Evolutionary conservation across 2,113 vertebrate genomes (phyloP), one percentile per base, ranked within the genome.

Genomic region (Hemiscyllium ocellatum): DNA sequence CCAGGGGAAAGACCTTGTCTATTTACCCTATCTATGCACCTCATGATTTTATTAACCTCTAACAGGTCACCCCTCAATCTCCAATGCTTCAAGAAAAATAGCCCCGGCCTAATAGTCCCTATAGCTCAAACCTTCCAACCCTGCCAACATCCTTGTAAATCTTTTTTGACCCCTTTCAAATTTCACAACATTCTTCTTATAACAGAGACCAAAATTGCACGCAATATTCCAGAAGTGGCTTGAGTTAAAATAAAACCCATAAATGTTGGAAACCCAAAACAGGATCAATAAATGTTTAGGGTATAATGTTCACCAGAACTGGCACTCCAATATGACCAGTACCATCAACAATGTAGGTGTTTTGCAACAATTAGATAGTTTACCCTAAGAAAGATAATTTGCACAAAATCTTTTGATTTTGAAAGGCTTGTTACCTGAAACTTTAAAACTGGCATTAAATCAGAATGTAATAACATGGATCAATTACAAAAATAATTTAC

Each of bases 401-500:
- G 65, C 65, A 93, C 17, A 93, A 83, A 22, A 83, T 10, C 33
- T 66, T 91, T 15, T 91, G 89, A 17, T n/a, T 91, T 37, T 89
- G 50, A 89, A 33, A n/a, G 50, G 26, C 42, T 33, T 95, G 47
- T 8, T 70, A 42, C n/a, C 33, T 47, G 37, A 47, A 94, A 70
- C 22, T 24, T 93, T 72, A 50, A 95, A 95, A 95, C 66, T 66
- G 61, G 17, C 65, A 37, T 10, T 37, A 68, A 68, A 20, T 93
- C 89, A 52, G 72, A 95, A 15, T 76, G 66, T 29, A 50, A 52
- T 70, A 29, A 94, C 70, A 7, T 70, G 37, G 15, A 95, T 26
- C 20, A 72, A 69, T 50, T 95, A 69, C 69, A 76, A 95, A 61
- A 76, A 42, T 91, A 33, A 93, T 68, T 93, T n/a, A 93, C 33